Evolutionary conservation across 2,888 invertebrate species (phyloP), one percentile per base, ranked within the genome.

Genomic region (Synanthedon tipuliformis): DNA sequence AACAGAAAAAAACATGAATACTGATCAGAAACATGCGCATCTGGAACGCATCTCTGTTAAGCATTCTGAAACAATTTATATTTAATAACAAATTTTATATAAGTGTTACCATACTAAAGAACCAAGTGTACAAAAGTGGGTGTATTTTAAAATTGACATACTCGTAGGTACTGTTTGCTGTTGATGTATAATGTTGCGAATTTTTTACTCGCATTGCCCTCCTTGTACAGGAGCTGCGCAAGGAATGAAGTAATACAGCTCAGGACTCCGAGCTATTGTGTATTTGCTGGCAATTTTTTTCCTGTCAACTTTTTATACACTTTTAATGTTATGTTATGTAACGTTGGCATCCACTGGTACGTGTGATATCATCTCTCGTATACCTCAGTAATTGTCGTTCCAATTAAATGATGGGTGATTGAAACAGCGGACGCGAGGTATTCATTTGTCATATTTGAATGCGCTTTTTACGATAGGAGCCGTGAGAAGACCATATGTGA

Each of bases 171-270:
- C 34, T 34, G 34, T 34, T 34, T 34, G 34, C 34, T 34, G 10
- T 34, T 10, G 13, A 12, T 23, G 13, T 12, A n/a, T 50, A 50
- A 11, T 23, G 23, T 50, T 15, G n/a, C n/a, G 13, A 45, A n/a
- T 45, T 40, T 45, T 52, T 52, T 54, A 58, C 56, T 23, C 49
- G 49, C 54, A 73, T 76, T 66, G 71, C 67, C 64, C 59, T 54
- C 62, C 64, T 63, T 57, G 57, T 59, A 60, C 63, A 66, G 67
- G 67, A 69, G 75, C 72, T 72, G 71, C 61, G 61, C 70, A 59
- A 71, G 82, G 86, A 87, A 87, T 86, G 86, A 81, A 84, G 84
- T 82, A 84, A 81, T 82, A 81, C 83, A 68, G 75, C 73, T 68
- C 70, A 69, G 69, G 76, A 78, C 78, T 81, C 75, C 66, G 68